phyloP scores from a whole-genome alignment of 1,140 invertebrate species.

The Pseudachorutes palmiensis region DNA sequence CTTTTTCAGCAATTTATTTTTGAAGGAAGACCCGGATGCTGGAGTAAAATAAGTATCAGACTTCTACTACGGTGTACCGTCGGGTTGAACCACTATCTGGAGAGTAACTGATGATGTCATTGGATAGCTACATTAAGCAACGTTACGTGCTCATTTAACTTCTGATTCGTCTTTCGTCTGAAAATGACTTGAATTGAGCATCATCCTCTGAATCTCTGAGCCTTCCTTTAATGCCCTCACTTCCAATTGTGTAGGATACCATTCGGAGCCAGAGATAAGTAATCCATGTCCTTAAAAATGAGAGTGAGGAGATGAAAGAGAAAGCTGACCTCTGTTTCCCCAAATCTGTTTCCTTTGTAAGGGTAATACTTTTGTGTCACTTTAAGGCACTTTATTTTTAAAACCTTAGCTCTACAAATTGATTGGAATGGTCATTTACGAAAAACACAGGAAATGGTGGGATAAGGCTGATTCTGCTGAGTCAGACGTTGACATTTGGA shows the following conservation, averaged over 20 bases:
- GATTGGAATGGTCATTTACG: neutral
- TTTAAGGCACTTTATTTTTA: constrained; percentile 1
- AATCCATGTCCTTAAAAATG: neutral
- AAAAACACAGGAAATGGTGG: neutral
- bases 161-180: neutral
- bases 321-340: neutral
- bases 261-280: neutral
- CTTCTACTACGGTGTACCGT: too few relatives aligned
- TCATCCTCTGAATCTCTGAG: neutral
- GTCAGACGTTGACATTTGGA: too few relatives aligned
- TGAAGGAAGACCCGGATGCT: neutral
- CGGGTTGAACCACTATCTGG: neutral
- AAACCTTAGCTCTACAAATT: neutral
- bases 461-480: neutral
- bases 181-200: too few relatives aligned
- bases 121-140: constrained; percentile 4
- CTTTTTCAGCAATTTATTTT: neutral
- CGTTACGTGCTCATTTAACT: constrained; percentile 4
- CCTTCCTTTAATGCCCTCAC: neutral
- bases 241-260: neutral
- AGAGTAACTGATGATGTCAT: constrained; percentile 2
- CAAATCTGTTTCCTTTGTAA: neutral
- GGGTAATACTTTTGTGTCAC: neutral
- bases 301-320: neutral
- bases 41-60: neutral